Conservation (phyloP, 2,113 vertebrate genomes). For the Oreochromis tanganicae region DNA sequence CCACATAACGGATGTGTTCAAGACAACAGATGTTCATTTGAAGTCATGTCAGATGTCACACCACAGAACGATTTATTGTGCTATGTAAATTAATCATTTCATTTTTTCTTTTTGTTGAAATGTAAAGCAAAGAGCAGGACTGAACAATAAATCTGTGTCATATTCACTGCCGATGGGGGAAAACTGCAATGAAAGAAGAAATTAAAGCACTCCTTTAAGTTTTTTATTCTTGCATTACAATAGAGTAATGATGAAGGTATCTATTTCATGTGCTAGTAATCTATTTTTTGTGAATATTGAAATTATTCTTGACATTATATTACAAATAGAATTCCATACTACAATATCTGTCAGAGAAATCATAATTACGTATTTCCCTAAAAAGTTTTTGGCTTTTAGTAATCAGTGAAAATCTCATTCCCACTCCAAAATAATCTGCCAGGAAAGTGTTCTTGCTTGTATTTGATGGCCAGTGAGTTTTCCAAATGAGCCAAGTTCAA, state of each 20-base stretch:
- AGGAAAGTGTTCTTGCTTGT: neutral
- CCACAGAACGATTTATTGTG: neutral
- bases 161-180: neutral
- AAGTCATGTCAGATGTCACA: neutral
- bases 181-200: neutral
- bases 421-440: neutral
- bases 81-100: neutral
- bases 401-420: neutral
- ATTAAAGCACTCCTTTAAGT: neutral
- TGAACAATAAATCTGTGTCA: neutral
- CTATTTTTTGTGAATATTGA: neutral
- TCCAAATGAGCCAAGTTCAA: neutral
- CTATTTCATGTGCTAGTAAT: neutral
- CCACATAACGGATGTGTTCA: neutral
- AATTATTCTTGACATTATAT: neutral
- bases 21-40: neutral
- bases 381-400: neutral
- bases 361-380: neutral
- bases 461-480: neutral
- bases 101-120: neutral
- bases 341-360: neutral
- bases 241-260: neutral
- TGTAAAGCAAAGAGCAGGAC: neutral
- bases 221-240: neutral
- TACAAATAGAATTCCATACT: neutral